phyloP scores from a whole-genome alignment of 1,140 invertebrate species.

The Plodia interpunctella region DNA sequence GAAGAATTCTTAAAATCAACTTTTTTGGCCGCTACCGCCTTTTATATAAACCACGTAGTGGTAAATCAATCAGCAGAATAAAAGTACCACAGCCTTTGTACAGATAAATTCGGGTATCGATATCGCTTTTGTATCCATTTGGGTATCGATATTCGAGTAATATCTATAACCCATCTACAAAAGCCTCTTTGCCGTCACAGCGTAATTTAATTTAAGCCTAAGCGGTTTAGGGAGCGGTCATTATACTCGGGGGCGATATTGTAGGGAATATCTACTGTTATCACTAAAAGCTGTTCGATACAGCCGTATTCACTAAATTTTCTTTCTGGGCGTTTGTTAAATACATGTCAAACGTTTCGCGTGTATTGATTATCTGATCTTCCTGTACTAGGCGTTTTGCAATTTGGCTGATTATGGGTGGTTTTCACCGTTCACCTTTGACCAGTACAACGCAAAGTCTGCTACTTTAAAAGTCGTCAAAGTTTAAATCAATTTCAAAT shows the following conservation, averaged over 20 bases:
- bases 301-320: background rate
- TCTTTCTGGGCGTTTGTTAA: background rate
- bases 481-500: too few species aligned
- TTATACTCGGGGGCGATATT: conserved; percentile 32
- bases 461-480: too few species aligned
- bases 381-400: background rate
- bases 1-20: too few species aligned
- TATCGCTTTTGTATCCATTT: conserved; percentile 6
- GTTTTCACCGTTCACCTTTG: too few species aligned
- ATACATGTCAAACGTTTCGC: background rate
- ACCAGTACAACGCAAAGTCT: too few species aligned
- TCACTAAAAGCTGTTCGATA: conserved; percentile 6
- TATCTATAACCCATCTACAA: conserved; percentile 70
- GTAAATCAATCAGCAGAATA: too few species aligned
- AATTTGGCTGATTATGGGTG: too few species aligned
- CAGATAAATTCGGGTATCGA: conserved; percentile 21
- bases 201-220: conserved; percentile 68
- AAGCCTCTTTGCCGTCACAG: conserved; percentile 46
- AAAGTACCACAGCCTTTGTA: too few species aligned
- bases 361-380: background rate
- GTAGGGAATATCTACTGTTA: conserved; percentile 25
- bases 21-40: too few species aligned
- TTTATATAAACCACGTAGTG: too few species aligned
- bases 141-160: conserved; percentile 28
- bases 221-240: conserved; percentile 55